Conservation (phyloP, 2,797 vertebrate genomes). For the Microctenopoma lineatum region DNA sequence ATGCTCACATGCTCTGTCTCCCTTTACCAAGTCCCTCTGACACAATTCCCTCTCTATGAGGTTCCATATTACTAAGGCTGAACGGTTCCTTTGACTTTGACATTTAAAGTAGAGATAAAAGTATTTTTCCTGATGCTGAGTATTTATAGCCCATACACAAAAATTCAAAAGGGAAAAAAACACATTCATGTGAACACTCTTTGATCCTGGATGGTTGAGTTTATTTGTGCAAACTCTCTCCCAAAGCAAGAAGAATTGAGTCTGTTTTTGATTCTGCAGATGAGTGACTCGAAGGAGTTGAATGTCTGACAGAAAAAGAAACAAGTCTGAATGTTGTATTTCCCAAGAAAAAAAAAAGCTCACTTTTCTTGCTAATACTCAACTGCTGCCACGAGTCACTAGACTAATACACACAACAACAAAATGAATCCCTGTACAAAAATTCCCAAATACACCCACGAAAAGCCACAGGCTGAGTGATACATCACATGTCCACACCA, state of each 20-base stretch:
- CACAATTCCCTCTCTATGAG: constrained; percentile 35
- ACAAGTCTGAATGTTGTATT: constrained; percentile 31
- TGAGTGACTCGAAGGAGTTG: constrained; percentile 51
- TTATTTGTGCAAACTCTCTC: constrained; percentile 61
- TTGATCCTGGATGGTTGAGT: constrained; percentile 58
- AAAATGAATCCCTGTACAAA: background rate
- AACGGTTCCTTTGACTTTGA: constrained; percentile 53
- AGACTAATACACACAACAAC: too few species aligned
- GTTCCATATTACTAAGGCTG: constrained; percentile 47
- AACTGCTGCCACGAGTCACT: constrained; percentile 7
- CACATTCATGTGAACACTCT: constrained; percentile 40
- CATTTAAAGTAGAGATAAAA: constrained; percentile 62
- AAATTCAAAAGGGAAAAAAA: constrained; percentile 34
- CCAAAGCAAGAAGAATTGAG: constrained; percentile 45
- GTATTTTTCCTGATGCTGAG: constrained; percentile 39
- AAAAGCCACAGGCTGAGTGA: background rate
- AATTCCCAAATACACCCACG: background rate
- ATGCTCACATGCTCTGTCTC: constrained; percentile 47
- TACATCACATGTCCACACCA: background rate
- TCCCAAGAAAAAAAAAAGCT: constrained; percentile 21
- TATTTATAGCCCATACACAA: constrained; percentile 40
- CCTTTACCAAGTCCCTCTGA: constrained; percentile 41
- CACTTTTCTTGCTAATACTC: constrained; percentile 31
- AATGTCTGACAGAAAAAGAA: constrained; percentile 52
- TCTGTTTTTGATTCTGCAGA: constrained; percentile 41